Base-by-base conservation (phyloP, 2,888 invertebrate species). In the Prosapia bicincta region DNA sequence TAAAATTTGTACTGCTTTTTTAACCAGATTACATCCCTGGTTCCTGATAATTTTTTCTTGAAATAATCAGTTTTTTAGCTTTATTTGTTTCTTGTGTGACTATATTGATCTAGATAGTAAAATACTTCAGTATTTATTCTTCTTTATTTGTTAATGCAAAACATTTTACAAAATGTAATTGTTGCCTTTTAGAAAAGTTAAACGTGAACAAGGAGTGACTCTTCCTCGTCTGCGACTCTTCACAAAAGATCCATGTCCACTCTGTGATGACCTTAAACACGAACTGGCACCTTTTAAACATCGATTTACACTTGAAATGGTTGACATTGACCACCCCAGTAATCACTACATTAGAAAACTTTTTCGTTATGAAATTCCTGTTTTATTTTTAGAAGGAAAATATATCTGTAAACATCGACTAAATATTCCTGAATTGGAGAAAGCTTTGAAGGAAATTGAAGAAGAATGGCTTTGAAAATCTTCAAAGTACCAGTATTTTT, bases 351-450 rank as follows among this genome's bases (percentile, higher is more conserved):
- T 91, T 89, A 86, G 91, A 76, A 87, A 91, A 77, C 86, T 93
- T 68, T 97, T 95, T 83, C 89, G 91, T 79, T 88, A 91, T 83
- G 95, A 97, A 83, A 96, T 97, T 83, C 96, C 97, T 66, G 96
- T 97, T 9, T 85, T 97, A 80, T 95, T 95, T 85, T 87, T 96
- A 7, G 92, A 96, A 85, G 93, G 92, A 5, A 88, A 91, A 81
- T 96, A 89, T 85, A 86, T 97, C 68, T 93, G 94, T 83, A 94
- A 92, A 87, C 93, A 94, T 83, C 88, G 85, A 78, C 85, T 94
- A 79, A 88, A 94, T 84, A 86, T 84, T 76, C 83, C 86, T 69
- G 83, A 90, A 76, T 85, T 93, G 80, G 85, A 89, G 73, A 86
- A 80, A 80, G 86, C 87, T 82, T 83, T 92, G 69, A 79, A 82